Evolutionary conservation across 2,797 vertebrate species (phyloP), one percentile per base, ranked within the genome.

Genomic region (Rhinatrema bivittatum): DNA sequence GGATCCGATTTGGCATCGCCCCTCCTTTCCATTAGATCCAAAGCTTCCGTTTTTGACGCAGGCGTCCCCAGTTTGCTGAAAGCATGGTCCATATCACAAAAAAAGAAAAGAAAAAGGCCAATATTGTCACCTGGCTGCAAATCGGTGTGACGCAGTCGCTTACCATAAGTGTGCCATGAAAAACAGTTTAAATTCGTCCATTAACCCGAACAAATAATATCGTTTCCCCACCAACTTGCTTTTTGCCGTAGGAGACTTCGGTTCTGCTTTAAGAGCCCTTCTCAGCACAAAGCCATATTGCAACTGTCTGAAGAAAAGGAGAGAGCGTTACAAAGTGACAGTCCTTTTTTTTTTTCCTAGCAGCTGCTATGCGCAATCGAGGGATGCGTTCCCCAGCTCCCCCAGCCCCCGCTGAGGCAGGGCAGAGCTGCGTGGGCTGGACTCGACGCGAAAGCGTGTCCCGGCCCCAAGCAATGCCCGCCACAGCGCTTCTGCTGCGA

Each of bases 121-220:
- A n/a, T n/a, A n/a, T n/a, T n/a, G n/a, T n/a, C n/a, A n/a, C n/a
- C n/a, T n/a, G 81, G 84, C 80, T 78, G 83, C 79, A 69, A 79
- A 51, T 71, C 59, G 71, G 72, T 67, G 70, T 82, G 82, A 79
- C 78, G 83, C 80, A 83, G 75, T 76, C 74, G 51, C 50, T 50
- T 70, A 29, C 45, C 68, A 60, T 67, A n/a, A n/a, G n/a, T n/a
- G n/a, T n/a, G n/a, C n/a, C n/a, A n/a, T n/a, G n/a, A n/a, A n/a
- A n/a, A 66, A 62, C 32, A 18, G 20, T 36, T 42, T 15, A 9
- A 19, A 22, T 35, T 32, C 36, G 25, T 27, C 37, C 33, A 42
- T 37, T 24, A 13, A 27, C 28, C 28, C 32, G 36, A 21, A 16
- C 33, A 20, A 19, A 20, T 31, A 20, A 4, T 17, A 18, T 14